Conservation (phyloP, 2,888 invertebrate species). For the Ferrisia virgata region DNA sequence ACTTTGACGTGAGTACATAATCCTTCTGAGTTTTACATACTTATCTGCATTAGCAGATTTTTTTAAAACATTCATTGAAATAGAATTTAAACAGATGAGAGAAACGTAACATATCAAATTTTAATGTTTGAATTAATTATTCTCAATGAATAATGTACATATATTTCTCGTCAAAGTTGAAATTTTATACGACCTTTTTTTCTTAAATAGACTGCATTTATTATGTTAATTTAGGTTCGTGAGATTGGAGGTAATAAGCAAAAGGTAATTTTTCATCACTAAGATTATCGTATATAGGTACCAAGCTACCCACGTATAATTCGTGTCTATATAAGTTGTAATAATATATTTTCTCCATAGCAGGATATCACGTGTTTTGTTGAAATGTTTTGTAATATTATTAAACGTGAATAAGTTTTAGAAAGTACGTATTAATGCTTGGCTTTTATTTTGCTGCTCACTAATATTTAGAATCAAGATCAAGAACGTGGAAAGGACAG, state of each 20-base stretch:
- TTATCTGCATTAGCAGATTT: no score
- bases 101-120: no score
- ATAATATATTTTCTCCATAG: neutral
- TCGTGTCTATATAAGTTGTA: neutral
- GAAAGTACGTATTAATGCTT: neutral
- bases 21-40: no score
- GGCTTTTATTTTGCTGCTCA: neutral
- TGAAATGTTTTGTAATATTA: no score
- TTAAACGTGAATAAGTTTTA: no score
- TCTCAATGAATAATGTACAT: no score
- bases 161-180: neutral
- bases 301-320: no score
- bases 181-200: neutral
- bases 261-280: neutral
- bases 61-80: no score
- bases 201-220: neutral
- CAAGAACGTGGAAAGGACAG: neutral
- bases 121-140: no score
- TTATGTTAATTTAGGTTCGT: constrained; percentile 5
- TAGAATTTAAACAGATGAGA: no score
- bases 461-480: neutral
- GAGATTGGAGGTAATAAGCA: neutral
- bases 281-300: no score
- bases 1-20: neutral
- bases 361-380: no score